Evolutionary conservation across 2,113 vertebrate species (phyloP).

Genomic region (Phyllostomus discolor): DNA sequence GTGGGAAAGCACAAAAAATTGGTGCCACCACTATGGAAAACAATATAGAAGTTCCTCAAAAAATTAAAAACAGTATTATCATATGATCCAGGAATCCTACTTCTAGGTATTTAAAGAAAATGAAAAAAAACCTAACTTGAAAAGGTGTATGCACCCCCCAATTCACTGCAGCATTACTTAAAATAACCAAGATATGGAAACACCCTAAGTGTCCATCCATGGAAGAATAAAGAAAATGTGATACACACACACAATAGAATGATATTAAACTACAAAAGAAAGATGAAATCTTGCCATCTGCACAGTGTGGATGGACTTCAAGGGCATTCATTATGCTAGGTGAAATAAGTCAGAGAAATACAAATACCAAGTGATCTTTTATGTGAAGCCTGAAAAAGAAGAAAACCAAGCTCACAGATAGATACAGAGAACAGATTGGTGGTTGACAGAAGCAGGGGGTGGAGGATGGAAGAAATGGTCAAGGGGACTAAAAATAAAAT

Average conservation of each 20-base stretch:
- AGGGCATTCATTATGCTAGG: neutral
- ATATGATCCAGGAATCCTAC: neutral
- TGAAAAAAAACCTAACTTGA: neutral
- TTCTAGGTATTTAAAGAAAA: neutral
- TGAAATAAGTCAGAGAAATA: neutral
- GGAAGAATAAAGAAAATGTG: neutral
- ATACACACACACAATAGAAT: neutral
- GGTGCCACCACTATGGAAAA: neutral
- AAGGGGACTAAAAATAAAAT: neutral
- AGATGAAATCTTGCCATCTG: neutral
- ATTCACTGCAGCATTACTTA: neutral
- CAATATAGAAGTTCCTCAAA: neutral
- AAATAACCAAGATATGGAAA: neutral
- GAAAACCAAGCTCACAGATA: neutral
- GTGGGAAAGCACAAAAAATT: neutral
- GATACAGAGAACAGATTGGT: neutral
- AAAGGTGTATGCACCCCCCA: neutral
- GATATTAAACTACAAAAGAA: neutral
- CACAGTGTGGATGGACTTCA: neutral
- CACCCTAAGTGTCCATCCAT: neutral
- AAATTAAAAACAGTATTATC: neutral
- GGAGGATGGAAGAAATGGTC: neutral
- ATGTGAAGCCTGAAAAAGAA: neutral
- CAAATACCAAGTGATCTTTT: neutral
- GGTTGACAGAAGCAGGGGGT: neutral